A percentile compares a stretch with the other conserved stretches of the same genome.
These are phyloP conservation scores for Saguinus midas DNA, from an alignment of 2,113 vertebrate genomes.

Conservation along the genomic window DNA sequence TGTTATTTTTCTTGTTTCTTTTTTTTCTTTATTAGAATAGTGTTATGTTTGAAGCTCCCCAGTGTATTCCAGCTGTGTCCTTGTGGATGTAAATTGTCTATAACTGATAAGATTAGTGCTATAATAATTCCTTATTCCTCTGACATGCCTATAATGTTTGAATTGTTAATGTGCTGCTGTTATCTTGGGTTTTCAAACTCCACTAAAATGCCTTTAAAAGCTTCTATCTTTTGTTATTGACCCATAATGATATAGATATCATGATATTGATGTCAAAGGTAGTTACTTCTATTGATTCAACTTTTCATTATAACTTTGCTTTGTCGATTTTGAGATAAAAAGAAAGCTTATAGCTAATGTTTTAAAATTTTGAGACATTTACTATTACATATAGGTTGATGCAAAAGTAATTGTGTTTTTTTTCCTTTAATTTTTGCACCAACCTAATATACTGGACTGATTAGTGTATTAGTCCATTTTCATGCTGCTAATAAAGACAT, in stretches of 20 bases:
- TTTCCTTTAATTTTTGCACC: too few relatives aligned
- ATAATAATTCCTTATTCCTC: background rate
- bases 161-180: constrained; percentile 29
- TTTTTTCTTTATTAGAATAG: background rate
- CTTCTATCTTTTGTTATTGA: background rate
- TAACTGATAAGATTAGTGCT: background rate
- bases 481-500: too few relatives aligned
- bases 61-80: background rate
- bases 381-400: background rate
- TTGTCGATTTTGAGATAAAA: background rate
- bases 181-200: background rate
- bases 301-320: background rate
- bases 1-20: background rate
- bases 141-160: background rate
- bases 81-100: background rate
- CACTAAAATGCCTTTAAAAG: constrained; percentile 16
- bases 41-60: background rate
- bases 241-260: background rate
- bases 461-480: too few relatives aligned
- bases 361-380: background rate
- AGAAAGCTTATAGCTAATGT: background rate
- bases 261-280: background rate
- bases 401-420: background rate
- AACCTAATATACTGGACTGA: too few relatives aligned
- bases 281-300: background rate